These are phyloP conservation scores for Actinia equina DNA, from an alignment of 64 coral and sea anemone species.

Conservation along the genomic window DNA sequence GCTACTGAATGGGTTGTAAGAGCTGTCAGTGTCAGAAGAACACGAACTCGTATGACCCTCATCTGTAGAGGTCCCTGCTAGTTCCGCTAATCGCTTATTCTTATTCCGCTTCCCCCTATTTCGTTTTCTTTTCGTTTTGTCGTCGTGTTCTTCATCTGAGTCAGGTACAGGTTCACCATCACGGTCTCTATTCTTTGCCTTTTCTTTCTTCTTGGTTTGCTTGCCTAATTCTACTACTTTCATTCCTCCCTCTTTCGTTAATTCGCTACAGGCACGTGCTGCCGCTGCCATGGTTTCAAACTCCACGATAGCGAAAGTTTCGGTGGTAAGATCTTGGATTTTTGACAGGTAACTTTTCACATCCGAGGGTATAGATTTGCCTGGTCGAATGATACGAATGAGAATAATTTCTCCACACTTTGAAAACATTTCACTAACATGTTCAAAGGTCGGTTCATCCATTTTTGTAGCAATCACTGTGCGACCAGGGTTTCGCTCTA, in stretches of 20 bases:
- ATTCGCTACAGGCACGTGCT: conserved; percentile 80
- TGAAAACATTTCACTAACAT: conserved; percentile 86
- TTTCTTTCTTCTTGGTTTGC: conserved; percentile 67
- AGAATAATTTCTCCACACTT: conserved; percentile 96
- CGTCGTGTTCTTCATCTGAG: conserved; percentile 86
- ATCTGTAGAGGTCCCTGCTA: conserved; percentile 67
- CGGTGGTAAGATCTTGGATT: conserved; percentile 68
- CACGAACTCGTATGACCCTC: conserved; percentile 74
- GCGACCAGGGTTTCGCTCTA: conserved; percentile 90
- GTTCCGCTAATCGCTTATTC: conserved; percentile 76
- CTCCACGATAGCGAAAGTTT: conserved; percentile 80
- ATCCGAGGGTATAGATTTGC: conserved; percentile 77
- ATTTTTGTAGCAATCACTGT: conserved; percentile 82
- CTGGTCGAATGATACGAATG: conserved; percentile 84
- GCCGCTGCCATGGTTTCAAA: conserved; percentile 99
- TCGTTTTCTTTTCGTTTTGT: conserved; percentile 77
- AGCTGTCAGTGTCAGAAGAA: conserved; percentile 95
- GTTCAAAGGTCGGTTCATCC: conserved; percentile 71
- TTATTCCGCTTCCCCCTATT: conserved; percentile 70
- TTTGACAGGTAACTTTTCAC: conserved; percentile 64
- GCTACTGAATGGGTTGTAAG: conserved; percentile 86
- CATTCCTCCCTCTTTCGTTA: conserved; percentile 81
- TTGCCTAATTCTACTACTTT: conserved; percentile 82
- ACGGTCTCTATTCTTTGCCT: conserved; percentile 60
- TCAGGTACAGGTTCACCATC: conserved; percentile 62